Percentiles rank a stretch among this genome's conserved stretches.
Evolutionary conservation across 2,113 vertebrate species (phyloP).

Genomic region (Garra rufa): DNA sequence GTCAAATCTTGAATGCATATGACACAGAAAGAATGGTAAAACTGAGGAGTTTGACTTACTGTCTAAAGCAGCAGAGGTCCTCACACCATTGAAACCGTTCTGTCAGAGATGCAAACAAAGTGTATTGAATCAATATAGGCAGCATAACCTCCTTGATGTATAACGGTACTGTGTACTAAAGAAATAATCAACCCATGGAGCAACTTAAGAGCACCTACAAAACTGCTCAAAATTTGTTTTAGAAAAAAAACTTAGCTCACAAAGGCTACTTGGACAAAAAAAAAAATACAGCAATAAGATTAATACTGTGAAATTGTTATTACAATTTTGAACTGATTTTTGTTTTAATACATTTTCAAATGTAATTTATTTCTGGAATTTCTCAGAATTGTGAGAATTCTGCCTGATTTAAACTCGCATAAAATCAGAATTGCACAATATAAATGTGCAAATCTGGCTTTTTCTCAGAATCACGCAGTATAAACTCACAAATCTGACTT

Average conservation of each 20-base stretch:
- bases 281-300: not conserved
- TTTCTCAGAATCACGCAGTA: too few species aligned
- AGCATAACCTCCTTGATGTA: not conserved
- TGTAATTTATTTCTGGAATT: not conserved
- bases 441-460: too few species aligned
- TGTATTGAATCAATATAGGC: not conserved
- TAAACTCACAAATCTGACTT: too few species aligned
- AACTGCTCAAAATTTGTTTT: not conserved
- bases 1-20: not conserved
- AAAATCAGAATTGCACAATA: too few species aligned
- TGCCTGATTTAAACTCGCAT: too few species aligned
- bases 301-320: not conserved
- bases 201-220: not conserved
- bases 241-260: too few species aligned
- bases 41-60: constrained; percentile 78
- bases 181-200: not conserved
- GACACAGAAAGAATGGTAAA: constrained; percentile 1
- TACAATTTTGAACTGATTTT: not conserved
- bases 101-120: constrained; percentile 66
- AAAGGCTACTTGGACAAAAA: too few species aligned
- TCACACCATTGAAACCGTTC: constrained; percentile 87
- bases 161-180: constrained; percentile 1
- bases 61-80: constrained; percentile 84
- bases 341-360: not conserved
- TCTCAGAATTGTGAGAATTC: too few species aligned